phyloP scores from a whole-genome alignment of 1,140 invertebrate species.

The Eupeodes corollae region DNA sequence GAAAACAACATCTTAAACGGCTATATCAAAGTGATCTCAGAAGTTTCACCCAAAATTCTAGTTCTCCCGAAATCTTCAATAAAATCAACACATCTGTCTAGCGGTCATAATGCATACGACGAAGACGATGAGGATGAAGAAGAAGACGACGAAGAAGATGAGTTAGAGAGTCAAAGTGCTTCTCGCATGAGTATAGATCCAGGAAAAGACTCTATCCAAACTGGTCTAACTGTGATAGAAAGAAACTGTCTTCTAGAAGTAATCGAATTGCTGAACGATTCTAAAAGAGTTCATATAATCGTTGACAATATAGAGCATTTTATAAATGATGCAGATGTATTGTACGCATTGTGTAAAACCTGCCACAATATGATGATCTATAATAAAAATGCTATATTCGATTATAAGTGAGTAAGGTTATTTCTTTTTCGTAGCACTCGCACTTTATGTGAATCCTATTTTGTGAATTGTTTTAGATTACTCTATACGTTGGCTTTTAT shows the following conservation, averaged over 20 bases:
- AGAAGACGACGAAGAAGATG: conserved; percentile 33
- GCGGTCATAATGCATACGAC: conserved; percentile 41
- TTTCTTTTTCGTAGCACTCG: not conserved
- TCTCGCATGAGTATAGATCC: not conserved
- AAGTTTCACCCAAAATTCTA: conserved; percentile 38
- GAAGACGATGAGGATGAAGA: conserved; percentile 38
- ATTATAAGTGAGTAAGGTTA: conserved; percentile 45
- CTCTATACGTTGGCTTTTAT: conserved; percentile 80
- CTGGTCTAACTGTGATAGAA: conserved; percentile 34
- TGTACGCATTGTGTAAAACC: conserved; percentile 58
- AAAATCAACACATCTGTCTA: conserved; percentile 20
- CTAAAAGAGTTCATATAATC: conserved; percentile 49
- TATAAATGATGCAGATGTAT: conserved; percentile 41
- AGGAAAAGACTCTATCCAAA: conserved; percentile 33
- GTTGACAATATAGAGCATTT: conserved; percentile 47
- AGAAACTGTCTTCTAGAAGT: conserved; percentile 40
- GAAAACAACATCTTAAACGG: conserved; percentile 10
- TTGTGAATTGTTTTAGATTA: conserved; percentile 45
- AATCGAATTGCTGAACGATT: conserved; percentile 53
- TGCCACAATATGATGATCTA: conserved; percentile 68
- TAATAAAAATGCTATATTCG: conserved; percentile 62
- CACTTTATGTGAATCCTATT: not conserved
- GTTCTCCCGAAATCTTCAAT: conserved; percentile 27
- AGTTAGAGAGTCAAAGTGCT: conserved; percentile 34
- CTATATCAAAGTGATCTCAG: conserved; percentile 33